These are phyloP conservation scores for Podarcis muralis DNA, from an alignment of 2,113 vertebrate species.

Conservation along the genomic window DNA sequence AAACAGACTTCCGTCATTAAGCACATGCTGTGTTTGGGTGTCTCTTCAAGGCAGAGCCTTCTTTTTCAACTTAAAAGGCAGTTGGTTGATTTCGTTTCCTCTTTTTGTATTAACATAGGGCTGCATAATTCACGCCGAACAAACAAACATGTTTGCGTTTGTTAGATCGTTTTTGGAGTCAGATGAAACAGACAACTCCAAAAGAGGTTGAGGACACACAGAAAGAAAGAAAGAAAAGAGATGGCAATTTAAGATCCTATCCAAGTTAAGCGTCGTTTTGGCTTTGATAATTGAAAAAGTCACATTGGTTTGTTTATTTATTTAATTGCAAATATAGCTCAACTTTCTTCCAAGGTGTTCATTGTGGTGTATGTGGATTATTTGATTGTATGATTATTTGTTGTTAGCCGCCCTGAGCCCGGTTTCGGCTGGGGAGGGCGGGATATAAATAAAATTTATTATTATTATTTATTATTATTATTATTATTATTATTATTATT, in stretches of 20 bases:
- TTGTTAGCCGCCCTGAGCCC: too few relatives aligned
- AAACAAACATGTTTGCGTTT: background rate
- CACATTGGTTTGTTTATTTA: too few relatives aligned
- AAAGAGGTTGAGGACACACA: fast-evolving
- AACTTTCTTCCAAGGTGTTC: too few relatives aligned
- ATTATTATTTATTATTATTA: too few relatives aligned
- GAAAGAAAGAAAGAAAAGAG: background rate
- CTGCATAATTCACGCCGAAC: background rate
- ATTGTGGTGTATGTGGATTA: too few relatives aligned
- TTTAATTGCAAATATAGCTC: too few relatives aligned
- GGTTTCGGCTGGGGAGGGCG: too few relatives aligned
- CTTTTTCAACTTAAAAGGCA: conserved; percentile 1
- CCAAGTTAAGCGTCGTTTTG: background rate
- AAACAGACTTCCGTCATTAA: conserved; percentile 18
- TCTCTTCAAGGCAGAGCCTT: background rate
- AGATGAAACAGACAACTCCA: background rate
- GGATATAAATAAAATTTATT: too few relatives aligned
- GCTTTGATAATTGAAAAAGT: background rate
- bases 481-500: too few relatives aligned
- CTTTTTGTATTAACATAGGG: background rate
- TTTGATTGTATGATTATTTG: too few relatives aligned
- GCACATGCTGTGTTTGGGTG: background rate
- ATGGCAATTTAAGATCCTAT: background rate
- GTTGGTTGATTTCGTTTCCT: background rate
- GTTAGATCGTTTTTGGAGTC: background rate